These are phyloP conservation scores for Dryadula phaetusa DNA, from an alignment of 2,888 invertebrate genomes.

Conservation along the genomic window DNA sequence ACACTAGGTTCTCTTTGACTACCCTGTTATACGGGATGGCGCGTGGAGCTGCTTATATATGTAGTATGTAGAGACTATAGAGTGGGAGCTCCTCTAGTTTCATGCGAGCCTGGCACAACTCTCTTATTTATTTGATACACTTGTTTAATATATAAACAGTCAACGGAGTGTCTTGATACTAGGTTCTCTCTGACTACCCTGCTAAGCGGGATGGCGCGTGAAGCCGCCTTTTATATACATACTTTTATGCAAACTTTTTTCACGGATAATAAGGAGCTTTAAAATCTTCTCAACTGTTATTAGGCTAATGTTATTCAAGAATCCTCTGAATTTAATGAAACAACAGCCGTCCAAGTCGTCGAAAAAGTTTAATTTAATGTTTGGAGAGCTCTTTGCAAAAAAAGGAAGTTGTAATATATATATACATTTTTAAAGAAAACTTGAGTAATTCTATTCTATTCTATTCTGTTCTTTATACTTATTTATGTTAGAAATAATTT, in stretches of 20 bases:
- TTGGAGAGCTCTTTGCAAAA: not conserved
- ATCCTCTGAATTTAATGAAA: constrained; percentile 33
- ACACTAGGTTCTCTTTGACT: no score
- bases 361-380: constrained; percentile 19
- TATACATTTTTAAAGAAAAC: not conserved
- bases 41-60: no score
- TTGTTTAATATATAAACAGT: no score
- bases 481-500: not conserved
- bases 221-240: no score
- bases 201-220: no score
- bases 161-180: no score
- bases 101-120: no score
- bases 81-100: no score
- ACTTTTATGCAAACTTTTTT: constrained; percentile 24
- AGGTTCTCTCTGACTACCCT: no score
- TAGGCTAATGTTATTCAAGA: constrained; percentile 33
- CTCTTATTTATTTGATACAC: no score
- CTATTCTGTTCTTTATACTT: not conserved
- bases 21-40: no score
- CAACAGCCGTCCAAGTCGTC: constrained; percentile 29
- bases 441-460: not conserved
- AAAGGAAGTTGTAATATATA: constrained; percentile 12
- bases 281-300: constrained; percentile 34
- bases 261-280: constrained; percentile 26
- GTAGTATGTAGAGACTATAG: no score